Percentiles rank a stretch among this genome's conserved stretches.
phyloP scores from a whole-genome alignment of 1,140 invertebrate species.

The Alviniconcha marisindica region DNA sequence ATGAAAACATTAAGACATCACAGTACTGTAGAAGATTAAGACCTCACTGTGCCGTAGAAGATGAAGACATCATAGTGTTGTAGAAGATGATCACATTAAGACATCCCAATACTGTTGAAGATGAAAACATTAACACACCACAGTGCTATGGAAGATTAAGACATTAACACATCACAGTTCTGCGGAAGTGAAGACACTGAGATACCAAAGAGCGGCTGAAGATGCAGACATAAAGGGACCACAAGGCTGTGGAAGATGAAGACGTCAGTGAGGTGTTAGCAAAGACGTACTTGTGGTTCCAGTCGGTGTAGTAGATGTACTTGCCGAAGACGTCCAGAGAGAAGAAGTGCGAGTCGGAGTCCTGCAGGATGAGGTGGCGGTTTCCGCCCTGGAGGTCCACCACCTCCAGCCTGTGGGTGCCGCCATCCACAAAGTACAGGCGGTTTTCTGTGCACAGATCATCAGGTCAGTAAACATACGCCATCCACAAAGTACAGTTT shows the following conservation, averaged over 20 bases:
- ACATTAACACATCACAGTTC: background rate
- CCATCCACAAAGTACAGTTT: no score
- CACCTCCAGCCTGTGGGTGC: slow-evolving; percentile 52
- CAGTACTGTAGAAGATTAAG: no score
- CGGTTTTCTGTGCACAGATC: background rate
- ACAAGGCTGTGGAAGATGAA: no score
- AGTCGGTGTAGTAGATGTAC: no score
- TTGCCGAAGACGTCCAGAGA: no score
- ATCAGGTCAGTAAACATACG: no score
- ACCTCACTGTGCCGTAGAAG: no score
- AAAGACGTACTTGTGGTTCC: background rate
- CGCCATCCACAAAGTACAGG: slow-evolving; percentile 53
- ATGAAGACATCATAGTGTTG: no score
- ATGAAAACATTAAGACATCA: no score
- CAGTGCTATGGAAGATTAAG: background rate
- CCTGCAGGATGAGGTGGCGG: slow-evolving; percentile 18
- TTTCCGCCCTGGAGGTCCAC: slow-evolving; percentile 47
- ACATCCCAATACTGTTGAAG: no score
- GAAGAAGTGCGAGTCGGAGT: slow-evolving; percentile 29
- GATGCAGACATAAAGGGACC: background rate
- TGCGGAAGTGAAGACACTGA: background rate
- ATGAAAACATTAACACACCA: background rate
- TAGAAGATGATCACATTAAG: no score
- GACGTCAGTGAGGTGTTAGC: background rate
- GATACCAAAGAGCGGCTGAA: background rate